Conservation (phyloP, 2,797 vertebrate species). For the Ctenosaura bakeri region DNA sequence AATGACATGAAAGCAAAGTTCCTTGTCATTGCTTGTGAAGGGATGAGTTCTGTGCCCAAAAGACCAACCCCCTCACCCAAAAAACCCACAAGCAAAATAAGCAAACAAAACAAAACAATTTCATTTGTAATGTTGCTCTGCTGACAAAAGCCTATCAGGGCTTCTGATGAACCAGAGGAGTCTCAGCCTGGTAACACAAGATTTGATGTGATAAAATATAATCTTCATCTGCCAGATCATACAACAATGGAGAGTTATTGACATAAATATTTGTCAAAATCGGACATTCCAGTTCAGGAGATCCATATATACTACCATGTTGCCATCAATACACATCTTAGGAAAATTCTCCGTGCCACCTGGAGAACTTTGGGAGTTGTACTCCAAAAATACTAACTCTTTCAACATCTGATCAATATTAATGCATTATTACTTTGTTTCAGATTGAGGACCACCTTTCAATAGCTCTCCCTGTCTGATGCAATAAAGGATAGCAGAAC, state of each 20-base stretch:
- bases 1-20: not conserved
- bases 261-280: not conserved
- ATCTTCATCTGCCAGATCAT: not conserved
- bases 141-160: not conserved
- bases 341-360: not conserved
- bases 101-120: not conserved
- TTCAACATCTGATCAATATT: not conserved
- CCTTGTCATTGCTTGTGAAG: not conserved
- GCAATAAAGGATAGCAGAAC: slow-evolving; percentile 31
- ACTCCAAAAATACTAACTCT: too few relatives aligned
- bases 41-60: not conserved
- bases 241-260: not conserved
- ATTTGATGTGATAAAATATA: not conserved
- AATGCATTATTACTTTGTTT: not conserved
- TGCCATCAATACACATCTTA: not conserved
- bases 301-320: not conserved
- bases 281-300: not conserved
- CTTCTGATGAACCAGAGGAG: not conserved
- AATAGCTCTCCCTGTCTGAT: not conserved
- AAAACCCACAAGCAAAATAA: not conserved
- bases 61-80: not conserved
- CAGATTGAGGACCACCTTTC: slow-evolving; percentile 27
- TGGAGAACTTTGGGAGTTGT: too few relatives aligned
- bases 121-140: too few relatives aligned
- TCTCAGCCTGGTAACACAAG: not conserved